Evolutionary conservation across 2,888 invertebrate genomes (phyloP).

Genomic region (Stramonita haemastoma): DNA sequence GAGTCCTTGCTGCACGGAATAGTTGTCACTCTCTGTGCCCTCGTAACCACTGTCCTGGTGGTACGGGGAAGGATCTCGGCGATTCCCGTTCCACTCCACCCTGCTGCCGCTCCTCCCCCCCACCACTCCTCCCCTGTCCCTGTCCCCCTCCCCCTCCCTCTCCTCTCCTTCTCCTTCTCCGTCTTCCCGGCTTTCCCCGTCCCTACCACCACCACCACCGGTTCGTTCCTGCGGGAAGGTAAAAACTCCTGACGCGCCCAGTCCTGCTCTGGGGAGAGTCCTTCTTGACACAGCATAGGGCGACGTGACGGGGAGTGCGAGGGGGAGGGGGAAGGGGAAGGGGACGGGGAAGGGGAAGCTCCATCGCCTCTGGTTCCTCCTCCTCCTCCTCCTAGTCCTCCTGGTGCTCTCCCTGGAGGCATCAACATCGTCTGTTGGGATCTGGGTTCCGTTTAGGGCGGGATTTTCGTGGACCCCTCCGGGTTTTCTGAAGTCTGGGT

Average conservation of each 20-base stretch:
- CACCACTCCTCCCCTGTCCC: not conserved
- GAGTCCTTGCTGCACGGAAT: not conserved
- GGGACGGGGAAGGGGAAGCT: not conserved
- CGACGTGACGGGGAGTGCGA: not conserved
- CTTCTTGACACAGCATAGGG: not conserved
- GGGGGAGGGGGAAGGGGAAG: not conserved
- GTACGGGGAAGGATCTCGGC: not conserved
- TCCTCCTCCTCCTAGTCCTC: not conserved
- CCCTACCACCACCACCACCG: not conserved
- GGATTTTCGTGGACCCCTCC: not conserved
- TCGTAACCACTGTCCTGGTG: slow-evolving; percentile 44
- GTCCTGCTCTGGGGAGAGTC: not conserved
- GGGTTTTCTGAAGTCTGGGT: not conserved
- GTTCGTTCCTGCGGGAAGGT: not conserved
- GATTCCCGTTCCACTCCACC: not conserved
- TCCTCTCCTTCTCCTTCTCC: not conserved
- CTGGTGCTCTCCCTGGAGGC: not conserved
- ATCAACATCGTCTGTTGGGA: not conserved
- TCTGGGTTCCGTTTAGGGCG: not conserved
- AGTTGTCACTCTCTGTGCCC: slow-evolving; percentile 43
- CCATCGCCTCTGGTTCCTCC: not conserved
- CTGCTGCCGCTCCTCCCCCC: not conserved
- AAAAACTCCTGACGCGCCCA: not conserved
- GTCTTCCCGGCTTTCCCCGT: not conserved
- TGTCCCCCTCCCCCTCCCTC: not conserved